Base-by-base conservation (phyloP, 2,797 vertebrate species). In the Dromococcyx pavoninus region DNA sequence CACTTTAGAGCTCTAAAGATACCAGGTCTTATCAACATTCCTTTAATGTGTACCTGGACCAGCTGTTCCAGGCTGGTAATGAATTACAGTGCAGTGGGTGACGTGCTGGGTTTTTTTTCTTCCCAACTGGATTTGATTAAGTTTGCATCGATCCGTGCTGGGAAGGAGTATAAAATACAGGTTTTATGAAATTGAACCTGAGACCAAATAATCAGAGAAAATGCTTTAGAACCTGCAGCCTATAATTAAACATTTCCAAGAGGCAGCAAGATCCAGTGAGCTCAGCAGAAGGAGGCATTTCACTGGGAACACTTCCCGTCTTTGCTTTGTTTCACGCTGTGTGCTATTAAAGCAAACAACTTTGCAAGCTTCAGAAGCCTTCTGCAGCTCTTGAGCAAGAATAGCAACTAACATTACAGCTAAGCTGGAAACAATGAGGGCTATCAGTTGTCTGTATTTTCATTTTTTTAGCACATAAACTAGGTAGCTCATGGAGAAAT, bases 261-360 rank as follows among this genome's bases (percentile, higher is more conserved):
- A 57, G 81, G 61, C 85, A 80, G 85, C 0, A 6, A 88, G 94
- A 73, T 46, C 5, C 71, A 54, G 75, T 0, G 33, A 66, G 89
- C 86, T 94, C 87, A 69, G 82, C 89, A 84, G 89, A 88, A 92
- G 89, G 92, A 95, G 81, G 33, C 66, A 32, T 91, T 92, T 84
- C 11, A 4, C 89, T 91, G 89, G 73, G 87, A 88, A 88, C 58
- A 9, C 41, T 83, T 87, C 50, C 82, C n/a, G 2, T 22, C 78
- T 89, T 80, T 76, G 77, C 95, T 93, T 88, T 89, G 88, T 80
- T 93, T 83, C 91, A 43, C 1, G 7, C 95, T 94, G 77, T 50
- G 92, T 75, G 91, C 79, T 87, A 64, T 85, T 94, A 91, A 86
- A 91, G 88, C 62, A 72, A 94, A 92, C 91, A 73, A 75, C 91